These are phyloP conservation scores for Nomia melanderi DNA, from an alignment of 1,140 invertebrate genomes.

Conservation along the genomic window DNA sequence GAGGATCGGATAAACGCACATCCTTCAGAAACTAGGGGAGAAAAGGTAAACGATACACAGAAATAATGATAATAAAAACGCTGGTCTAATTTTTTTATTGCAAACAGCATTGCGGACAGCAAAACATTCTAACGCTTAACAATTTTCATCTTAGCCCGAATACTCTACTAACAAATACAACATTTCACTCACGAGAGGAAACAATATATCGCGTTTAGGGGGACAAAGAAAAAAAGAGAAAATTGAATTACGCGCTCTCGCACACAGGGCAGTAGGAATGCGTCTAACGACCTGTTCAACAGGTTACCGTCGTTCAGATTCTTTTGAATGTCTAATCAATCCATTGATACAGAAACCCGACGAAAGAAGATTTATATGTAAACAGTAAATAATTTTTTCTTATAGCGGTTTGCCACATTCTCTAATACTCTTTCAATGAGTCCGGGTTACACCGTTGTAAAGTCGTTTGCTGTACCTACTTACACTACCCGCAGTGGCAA, in stretches of 20 bases:
- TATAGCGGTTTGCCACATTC: constrained; percentile 6
- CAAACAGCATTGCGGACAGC: not conserved
- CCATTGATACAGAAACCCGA: not conserved
- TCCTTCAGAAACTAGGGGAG: not conserved
- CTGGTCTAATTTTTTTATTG: constrained; percentile 5
- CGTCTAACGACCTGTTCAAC: not conserved
- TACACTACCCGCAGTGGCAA: not conserved
- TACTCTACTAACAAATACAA: not conserved
- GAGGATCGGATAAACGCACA: constrained; percentile 19
- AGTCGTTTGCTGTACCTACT: no score
- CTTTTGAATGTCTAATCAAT: not conserved
- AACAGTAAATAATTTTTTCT: not conserved
- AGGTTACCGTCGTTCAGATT: not conserved
- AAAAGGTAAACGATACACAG: constrained; percentile 23
- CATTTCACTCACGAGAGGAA: no score
- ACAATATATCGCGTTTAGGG: not conserved
- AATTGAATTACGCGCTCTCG: constrained; percentile 30
- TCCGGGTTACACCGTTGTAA: constrained; percentile 10
- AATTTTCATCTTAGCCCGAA: not conserved
- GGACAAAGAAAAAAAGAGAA: constrained; percentile 14
- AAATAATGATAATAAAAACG: not conserved
- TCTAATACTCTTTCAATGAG: constrained; percentile 17
- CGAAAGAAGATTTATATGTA: not conserved
- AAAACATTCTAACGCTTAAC: not conserved
- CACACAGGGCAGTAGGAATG: not conserved